phyloP scores from a whole-genome alignment of 2,113 vertebrate genomes.

The Paradoxurus hermaphroditus region DNA sequence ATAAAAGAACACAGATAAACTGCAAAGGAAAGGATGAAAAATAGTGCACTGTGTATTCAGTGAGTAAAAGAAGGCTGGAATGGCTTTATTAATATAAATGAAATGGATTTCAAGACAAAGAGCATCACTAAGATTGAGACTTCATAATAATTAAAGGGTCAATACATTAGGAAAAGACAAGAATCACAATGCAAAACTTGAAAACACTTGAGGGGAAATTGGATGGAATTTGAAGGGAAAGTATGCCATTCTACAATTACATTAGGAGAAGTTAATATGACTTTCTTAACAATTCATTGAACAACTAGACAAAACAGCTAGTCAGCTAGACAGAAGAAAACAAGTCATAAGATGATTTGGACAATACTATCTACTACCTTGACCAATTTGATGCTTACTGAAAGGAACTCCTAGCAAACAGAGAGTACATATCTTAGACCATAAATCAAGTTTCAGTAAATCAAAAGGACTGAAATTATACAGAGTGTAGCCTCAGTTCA shows the following conservation, averaged over 20 bases:
- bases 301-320: not conserved
- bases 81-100: not conserved
- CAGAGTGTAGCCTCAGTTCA: not conserved
- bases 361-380: not conserved
- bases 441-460: not conserved
- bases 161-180: not conserved
- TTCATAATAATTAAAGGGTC: not conserved
- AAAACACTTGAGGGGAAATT: not conserved
- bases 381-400: not conserved
- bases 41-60: not conserved
- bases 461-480: not conserved
- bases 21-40: not conserved
- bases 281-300: not conserved
- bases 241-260: not conserved
- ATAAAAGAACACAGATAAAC: not conserved
- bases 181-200: not conserved
- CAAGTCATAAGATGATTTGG: not conserved
- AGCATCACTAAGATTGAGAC: not conserved
- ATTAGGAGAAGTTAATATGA: not conserved
- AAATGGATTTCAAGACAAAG: not conserved
- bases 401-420: not conserved
- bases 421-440: not conserved
- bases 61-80: not conserved
- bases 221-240: not conserved
- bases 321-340: not conserved